Evolutionary conservation across 2,797 vertebrate genomes (phyloP).

Genomic region (Miichthys miiuy): DNA sequence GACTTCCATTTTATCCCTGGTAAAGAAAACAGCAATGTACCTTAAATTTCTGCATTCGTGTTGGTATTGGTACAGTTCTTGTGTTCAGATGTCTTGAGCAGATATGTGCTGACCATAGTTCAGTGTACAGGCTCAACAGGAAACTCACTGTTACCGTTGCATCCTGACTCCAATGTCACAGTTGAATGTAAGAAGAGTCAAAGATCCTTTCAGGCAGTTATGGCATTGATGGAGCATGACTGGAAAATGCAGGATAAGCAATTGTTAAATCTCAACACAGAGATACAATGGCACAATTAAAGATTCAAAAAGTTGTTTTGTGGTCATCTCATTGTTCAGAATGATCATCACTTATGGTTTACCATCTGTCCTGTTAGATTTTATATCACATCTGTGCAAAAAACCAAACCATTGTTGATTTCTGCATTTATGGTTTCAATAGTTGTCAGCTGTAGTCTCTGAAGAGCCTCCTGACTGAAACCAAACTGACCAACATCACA

Average conservation of each 20-base stretch:
- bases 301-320: no score
- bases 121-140: neutral
- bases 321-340: no score
- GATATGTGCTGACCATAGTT: neutral
- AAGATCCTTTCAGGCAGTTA: neutral
- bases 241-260: neutral
- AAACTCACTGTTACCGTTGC: neutral
- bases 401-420: no score
- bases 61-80: neutral
- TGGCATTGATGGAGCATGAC: neutral
- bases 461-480: no score
- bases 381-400: no score
- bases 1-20: constrained; percentile 39
- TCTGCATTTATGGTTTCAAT: no score
- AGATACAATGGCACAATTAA: no score
- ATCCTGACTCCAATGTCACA: neutral
- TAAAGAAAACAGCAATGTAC: constrained; percentile 17
- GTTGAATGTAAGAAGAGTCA: neutral
- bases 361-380: no score
- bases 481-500: no score
- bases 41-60: neutral
- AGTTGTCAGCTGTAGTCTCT: no score
- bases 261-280: no score
- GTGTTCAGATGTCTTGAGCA: neutral
- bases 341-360: no score